Percentiles rank a stretch among this genome's conserved stretches.
Conservation (phyloP, 2,113 vertebrate species). For the Colossoma macropomum region DNA sequence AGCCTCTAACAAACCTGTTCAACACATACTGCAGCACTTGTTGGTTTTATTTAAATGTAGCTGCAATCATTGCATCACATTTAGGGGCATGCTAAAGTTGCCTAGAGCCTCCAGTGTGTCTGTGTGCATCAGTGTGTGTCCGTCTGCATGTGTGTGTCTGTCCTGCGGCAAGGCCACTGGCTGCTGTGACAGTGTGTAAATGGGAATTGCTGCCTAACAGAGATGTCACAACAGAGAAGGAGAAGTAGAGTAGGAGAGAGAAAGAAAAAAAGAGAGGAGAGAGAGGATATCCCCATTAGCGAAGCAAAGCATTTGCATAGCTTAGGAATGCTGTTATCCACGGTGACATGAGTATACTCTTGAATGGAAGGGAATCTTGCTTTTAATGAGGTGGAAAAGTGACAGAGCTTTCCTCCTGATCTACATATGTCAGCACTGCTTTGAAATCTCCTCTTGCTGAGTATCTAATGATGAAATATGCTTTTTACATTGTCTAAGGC, state of each 20-base stretch:
- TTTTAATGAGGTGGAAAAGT: slow-evolving; percentile 46
- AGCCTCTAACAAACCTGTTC: background rate
- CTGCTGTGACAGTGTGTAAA: slow-evolving; percentile 30
- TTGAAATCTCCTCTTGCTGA: slow-evolving; percentile 29
- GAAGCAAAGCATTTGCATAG: background rate
- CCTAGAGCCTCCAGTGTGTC: background rate
- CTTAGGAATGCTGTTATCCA: slow-evolving; percentile 13
- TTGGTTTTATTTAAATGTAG: slow-evolving; percentile 43
- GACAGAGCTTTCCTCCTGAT: background rate
- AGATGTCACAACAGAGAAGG: slow-evolving; percentile 40
- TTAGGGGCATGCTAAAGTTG: background rate
- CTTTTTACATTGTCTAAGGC: slow-evolving; percentile 64
- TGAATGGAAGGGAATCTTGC: slow-evolving; percentile 28
- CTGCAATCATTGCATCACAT: slow-evolving; percentile 15
- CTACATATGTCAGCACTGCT: slow-evolving; percentile 27
- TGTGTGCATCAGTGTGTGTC: background rate
- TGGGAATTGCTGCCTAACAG: slow-evolving; percentile 41
- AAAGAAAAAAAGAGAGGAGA: background rate
- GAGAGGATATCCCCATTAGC: background rate
- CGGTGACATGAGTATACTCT: slow-evolving; percentile 26
- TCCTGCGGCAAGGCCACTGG: slow-evolving; percentile 22
- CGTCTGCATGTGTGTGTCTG: slow-evolving; percentile 11
- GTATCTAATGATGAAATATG: slow-evolving; percentile 72
- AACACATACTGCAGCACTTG: slow-evolving; percentile 44
- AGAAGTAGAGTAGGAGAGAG: slow-evolving; percentile 8